Conservation (phyloP, 2,888 invertebrate genomes). For the Sphaerophoria rueppellii region DNA sequence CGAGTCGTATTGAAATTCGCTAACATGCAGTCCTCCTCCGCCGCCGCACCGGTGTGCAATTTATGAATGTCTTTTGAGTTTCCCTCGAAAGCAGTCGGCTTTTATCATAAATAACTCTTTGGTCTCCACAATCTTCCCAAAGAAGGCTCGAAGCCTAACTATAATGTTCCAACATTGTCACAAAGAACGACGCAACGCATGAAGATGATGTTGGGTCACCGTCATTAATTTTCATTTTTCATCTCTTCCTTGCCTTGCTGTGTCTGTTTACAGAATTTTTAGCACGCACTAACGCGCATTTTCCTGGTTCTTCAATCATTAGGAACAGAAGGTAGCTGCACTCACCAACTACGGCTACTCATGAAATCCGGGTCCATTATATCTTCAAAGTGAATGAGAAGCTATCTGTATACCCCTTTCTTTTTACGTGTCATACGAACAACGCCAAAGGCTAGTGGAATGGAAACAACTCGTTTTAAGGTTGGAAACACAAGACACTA, state of each 20-base stretch:
- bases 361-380: background rate
- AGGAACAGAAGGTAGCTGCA: background rate
- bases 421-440: background rate
- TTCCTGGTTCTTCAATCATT: background rate
- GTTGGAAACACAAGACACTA: constrained; percentile 6
- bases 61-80: too few species aligned
- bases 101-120: constrained; percentile 63
- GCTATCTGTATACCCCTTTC: constrained; percentile 48
- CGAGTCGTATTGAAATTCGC: constrained; percentile 38
- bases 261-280: constrained; percentile 68
- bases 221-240: constrained; percentile 62
- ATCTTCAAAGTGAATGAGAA: background rate
- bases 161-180: constrained; percentile 31
- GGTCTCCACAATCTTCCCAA: background rate
- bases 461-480: constrained; percentile 12
- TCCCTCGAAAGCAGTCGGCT: constrained; percentile 36
- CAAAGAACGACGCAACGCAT: constrained; percentile 20
- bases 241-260: constrained; percentile 14
- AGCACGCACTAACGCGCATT: constrained; percentile 70
- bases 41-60: too few species aligned
- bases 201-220: constrained; percentile 42
- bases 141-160: constrained; percentile 7
- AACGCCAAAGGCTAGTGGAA: constrained; percentile 15
- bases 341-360: background rate
- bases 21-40: constrained; percentile 27